Evolutionary conservation across 2,888 invertebrate genomes (phyloP), one percentile per base, ranked within the genome.

Genomic region (Iphiclides podalirius): DNA sequence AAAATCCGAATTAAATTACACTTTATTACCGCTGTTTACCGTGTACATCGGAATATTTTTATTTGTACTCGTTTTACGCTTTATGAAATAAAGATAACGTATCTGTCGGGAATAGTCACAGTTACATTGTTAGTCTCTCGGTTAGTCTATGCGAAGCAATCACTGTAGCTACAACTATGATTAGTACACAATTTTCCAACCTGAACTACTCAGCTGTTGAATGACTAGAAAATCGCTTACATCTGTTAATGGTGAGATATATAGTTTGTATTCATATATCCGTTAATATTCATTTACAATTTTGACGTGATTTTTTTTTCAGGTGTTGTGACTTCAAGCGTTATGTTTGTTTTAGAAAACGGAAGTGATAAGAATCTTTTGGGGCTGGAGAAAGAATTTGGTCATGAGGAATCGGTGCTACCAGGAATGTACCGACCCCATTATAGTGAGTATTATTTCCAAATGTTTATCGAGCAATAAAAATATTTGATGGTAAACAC

Each of bases 141-240:
- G 36, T 12, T n/a, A 8, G 36, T 8, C 28, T 42, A 1, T 26
- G 36, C 35, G 36, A 36, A 14, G 13, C 3, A 26, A 4, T 36
- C 16, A 9, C 13, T 9, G 11, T n/a, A 4, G 28, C 31, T 17
- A 20, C 12, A 33, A 47, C 12, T 26, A 62, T 59, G 53, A 45
- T 28, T 33, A 37, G 54, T 31, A 39, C 39, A 16, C 26, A 55
- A 34, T 52, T 52, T 16, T 52, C 46, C 12, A 47, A 54, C 35
- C 52, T 56, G 14, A 61, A 59, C 38, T 55, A 64, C 54, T 61
- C 55, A 2, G 57, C 59, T 15, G 38, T 63, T 36, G 53, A 58
- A 57, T 66, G 60, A 47, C 16, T 36, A n/a, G n/a, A n/a, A n/a
- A n/a, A n/a, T n/a, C n/a, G n/a, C n/a, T n/a, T n/a, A n/a, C n/a